phyloP scores from a whole-genome alignment of 2,113 vertebrate genomes.

The Patagioenas fasciata region DNA sequence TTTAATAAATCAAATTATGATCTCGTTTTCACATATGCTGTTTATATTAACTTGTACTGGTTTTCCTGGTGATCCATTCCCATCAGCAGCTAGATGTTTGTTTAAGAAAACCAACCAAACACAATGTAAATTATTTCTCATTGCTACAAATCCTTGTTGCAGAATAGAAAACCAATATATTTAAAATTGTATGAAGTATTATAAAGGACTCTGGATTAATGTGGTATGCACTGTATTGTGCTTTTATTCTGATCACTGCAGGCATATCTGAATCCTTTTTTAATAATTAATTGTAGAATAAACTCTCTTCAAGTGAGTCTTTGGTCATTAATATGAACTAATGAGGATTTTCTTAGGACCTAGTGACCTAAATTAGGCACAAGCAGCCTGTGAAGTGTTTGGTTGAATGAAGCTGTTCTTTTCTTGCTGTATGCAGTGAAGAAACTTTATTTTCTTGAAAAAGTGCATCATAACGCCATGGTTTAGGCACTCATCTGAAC shows the following conservation, averaged over 20 bases:
- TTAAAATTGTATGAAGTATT: not conserved
- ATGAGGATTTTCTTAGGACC: not conserved
- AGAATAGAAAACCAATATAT: not conserved
- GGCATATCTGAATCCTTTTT: not conserved
- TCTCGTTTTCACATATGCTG: not conserved
- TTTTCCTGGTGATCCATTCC: not conserved
- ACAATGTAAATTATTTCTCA: not conserved
- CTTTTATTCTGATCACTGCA: not conserved
- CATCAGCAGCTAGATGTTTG: not conserved
- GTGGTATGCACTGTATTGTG: not conserved
- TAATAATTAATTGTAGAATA: not conserved
- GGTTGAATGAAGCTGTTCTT: not conserved
- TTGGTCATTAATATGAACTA: not conserved
- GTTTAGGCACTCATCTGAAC: not conserved
- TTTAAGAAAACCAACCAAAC: not conserved
- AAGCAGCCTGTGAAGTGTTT: not conserved
- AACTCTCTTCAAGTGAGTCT: not conserved
- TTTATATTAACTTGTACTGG: not conserved
- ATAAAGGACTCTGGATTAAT: not conserved
- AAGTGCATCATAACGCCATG: not conserved
- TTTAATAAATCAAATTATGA: not conserved
- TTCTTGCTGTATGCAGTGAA: not conserved
- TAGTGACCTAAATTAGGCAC: not conserved
- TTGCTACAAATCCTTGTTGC: not conserved
- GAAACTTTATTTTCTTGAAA: not conserved